Conservation (phyloP, 2,888 invertebrate genomes). For the Camponotus fellah region DNA sequence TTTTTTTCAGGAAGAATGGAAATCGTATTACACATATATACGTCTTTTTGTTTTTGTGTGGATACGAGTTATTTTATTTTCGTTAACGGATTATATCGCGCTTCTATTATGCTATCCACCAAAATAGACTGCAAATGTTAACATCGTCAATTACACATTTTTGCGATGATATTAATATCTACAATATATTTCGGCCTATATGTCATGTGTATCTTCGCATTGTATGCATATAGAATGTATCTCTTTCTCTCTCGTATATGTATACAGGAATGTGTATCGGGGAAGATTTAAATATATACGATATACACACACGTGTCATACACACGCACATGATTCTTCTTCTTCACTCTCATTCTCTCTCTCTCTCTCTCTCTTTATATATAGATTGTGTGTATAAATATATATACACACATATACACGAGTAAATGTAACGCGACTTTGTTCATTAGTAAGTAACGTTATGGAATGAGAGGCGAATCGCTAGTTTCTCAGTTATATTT, state of each 20-base stretch:
- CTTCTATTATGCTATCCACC: slow-evolving; percentile 57
- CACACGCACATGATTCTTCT: slow-evolving; percentile 19
- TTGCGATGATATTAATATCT: slow-evolving; percentile 46
- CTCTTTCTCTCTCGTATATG: not conserved
- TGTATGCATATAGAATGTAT: slow-evolving; percentile 60
- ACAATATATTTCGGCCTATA: slow-evolving; percentile 65
- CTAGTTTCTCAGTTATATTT: slow-evolving; percentile 26
- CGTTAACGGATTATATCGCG: slow-evolving; percentile 69
- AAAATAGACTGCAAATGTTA: slow-evolving; percentile 63
- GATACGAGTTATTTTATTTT: slow-evolving; percentile 71
- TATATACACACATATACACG: slow-evolving; percentile 18
- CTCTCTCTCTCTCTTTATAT: not conserved
- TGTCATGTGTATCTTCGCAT: slow-evolving; percentile 47
- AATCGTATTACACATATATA: not conserved
- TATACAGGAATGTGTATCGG: slow-evolving; percentile 73
- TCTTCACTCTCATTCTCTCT: not conserved
- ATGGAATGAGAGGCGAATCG: slow-evolving; percentile 35
- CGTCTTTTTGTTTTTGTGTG: not conserved
- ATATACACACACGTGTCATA: slow-evolving; percentile 56
- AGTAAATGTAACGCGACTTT: slow-evolving; percentile 16
- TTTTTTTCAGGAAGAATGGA: not conserved
- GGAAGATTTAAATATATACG: slow-evolving; percentile 67
- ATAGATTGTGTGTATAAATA: not conserved
- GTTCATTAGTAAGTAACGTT: slow-evolving; percentile 24
- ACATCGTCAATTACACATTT: slow-evolving; percentile 30